Evolutionary conservation across 2,113 vertebrate species (phyloP).

Genomic region (Phaetusa simplex): DNA sequence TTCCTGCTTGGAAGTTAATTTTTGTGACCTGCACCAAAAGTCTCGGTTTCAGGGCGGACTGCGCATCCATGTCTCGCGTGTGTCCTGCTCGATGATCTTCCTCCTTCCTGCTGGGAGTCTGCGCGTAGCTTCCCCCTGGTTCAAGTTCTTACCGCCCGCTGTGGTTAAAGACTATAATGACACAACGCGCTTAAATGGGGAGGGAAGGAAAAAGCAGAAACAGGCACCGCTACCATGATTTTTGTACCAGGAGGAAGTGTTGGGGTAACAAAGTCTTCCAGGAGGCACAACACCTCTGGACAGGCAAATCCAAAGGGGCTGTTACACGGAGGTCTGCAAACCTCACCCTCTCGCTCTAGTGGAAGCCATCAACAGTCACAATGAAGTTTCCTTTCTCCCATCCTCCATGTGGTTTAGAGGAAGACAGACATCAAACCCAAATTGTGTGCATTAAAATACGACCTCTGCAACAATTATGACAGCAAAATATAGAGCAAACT

Average conservation of each 20-base stretch:
- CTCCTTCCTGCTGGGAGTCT: neutral
- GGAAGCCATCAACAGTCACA: neutral
- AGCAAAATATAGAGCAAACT: neutral
- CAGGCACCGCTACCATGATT: neutral
- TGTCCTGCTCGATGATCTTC: neutral
- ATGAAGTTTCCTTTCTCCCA: neutral
- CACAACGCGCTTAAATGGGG: neutral
- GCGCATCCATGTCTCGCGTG: accelerated
- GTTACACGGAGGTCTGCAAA: neutral
- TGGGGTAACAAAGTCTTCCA: neutral
- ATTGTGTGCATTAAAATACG: neutral
- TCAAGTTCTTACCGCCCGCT: neutral
- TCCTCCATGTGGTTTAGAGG: neutral
- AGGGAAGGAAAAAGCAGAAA: neutral
- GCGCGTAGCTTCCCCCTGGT: accelerated
- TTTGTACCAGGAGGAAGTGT: accelerated
- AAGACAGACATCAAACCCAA: neutral
- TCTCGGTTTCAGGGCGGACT: neutral
- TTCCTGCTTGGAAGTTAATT: neutral
- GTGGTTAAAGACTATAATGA: neutral
- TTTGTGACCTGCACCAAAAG: neutral
- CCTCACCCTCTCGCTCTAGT: neutral
- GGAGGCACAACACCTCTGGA: neutral
- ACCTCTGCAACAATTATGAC: neutral
- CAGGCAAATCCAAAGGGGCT: neutral